A percentile compares a stretch with the other conserved stretches of the same genome.
These are phyloP conservation scores for Ophioninae sp. DNA, from an alignment of 2,888 invertebrate genomes.

Conservation along the genomic window DNA sequence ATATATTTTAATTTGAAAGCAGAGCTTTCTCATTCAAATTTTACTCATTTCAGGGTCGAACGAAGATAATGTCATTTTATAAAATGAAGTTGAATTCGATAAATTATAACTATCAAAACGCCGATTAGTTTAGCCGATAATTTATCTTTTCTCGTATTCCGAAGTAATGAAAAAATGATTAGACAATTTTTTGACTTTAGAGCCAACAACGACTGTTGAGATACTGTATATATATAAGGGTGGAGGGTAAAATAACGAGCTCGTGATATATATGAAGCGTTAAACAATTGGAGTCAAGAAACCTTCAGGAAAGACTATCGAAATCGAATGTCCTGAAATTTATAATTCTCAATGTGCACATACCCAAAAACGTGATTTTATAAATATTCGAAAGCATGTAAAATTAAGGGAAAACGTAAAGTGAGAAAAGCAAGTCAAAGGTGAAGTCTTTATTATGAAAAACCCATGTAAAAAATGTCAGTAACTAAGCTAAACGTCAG, in stretches of 20 bases:
- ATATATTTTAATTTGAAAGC: too few relatives aligned
- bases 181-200: background rate
- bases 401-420: too few relatives aligned
- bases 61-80: background rate
- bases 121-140: background rate
- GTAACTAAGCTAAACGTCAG: background rate
- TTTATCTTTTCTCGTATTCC: background rate
- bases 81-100: background rate
- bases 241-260: background rate
- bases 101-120: background rate
- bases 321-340: too few relatives aligned
- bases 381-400: background rate
- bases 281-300: too few relatives aligned
- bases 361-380: background rate
- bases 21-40: too few relatives aligned
- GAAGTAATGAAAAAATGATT: background rate
- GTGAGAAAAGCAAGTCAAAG: too few relatives aligned
- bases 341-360: too few relatives aligned
- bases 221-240: background rate
- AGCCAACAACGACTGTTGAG: background rate
- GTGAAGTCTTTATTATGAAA: too few relatives aligned
- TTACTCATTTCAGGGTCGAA: too few relatives aligned
- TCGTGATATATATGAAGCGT: too few relatives aligned
- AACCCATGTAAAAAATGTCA: background rate
- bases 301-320: too few relatives aligned